These are phyloP conservation scores for Sebastes cheni DNA, from an alignment of 2,797 vertebrate genomes.

Conservation along the genomic window DNA sequence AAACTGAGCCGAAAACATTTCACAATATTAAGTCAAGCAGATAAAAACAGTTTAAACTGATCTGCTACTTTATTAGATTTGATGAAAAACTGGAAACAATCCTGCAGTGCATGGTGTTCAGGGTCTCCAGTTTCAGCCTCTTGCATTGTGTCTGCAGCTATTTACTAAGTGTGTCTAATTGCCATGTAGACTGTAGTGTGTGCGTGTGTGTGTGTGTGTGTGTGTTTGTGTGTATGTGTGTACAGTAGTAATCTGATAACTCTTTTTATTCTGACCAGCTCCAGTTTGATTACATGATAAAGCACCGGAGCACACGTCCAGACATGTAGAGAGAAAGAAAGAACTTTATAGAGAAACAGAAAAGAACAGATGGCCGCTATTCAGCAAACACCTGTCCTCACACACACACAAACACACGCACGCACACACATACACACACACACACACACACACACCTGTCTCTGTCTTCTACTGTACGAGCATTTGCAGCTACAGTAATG, in stretches of 20 bases:
- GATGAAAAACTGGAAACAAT: not conserved
- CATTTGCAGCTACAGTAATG: not conserved
- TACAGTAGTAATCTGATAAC: not conserved
- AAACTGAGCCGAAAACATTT: not conserved
- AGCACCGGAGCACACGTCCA: not conserved
- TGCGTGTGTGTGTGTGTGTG: conserved; percentile 9
- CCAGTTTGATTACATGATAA: not conserved
- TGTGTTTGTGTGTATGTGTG: conserved; percentile 9
- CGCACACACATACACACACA: conserved; percentile 5
- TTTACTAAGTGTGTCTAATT: not conserved
- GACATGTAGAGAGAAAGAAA: not conserved
- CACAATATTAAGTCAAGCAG: not conserved
- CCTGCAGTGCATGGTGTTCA: not conserved
- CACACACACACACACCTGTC: conserved; percentile 25
- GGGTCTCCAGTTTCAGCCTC: not conserved
- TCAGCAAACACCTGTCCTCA: conserved; percentile 47
- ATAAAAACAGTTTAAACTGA: not conserved
- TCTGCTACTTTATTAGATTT: not conserved
- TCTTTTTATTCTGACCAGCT: not conserved
- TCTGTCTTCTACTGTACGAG: conserved; percentile 11
- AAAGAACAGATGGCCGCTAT: conserved; percentile 33
- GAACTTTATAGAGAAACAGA: not conserved
- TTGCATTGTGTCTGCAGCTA: not conserved
- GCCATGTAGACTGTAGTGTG: not conserved
- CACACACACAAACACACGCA: not conserved